Percentiles rank a stretch among this genome's conserved stretches.
phyloP scores from a whole-genome alignment of 2,797 vertebrate species.

The Phyllotis vaccarum region DNA sequence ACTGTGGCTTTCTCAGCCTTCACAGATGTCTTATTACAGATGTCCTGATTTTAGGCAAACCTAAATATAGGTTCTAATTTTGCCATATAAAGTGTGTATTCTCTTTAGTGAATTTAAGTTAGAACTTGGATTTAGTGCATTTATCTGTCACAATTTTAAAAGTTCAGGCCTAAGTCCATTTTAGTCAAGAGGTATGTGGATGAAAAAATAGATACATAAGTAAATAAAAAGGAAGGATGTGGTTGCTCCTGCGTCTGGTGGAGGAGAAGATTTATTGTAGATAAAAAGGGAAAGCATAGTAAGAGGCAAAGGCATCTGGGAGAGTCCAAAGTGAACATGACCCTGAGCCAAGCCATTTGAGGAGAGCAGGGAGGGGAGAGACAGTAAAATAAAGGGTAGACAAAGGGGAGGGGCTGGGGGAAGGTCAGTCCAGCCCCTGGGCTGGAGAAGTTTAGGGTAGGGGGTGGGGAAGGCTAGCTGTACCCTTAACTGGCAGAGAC shows the following conservation, averaged over 20 bases:
- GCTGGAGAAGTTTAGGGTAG: background rate
- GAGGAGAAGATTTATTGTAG: background rate
- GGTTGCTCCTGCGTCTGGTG: background rate
- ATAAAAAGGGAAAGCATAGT: background rate
- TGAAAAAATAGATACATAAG: background rate
- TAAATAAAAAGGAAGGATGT: background rate
- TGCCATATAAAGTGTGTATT: slow-evolving; percentile 22
- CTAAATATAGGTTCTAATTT: slow-evolving; percentile 49
- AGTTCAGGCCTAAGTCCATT: slow-evolving; percentile 18
- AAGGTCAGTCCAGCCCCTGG: background rate
- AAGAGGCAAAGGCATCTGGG: background rate
- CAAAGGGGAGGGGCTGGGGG: background rate
- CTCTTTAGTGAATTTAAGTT: slow-evolving; percentile 51
- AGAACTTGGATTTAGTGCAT: slow-evolving; percentile 1
- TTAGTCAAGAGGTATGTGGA: background rate
- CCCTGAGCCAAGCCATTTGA: background rate
- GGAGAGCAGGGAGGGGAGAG: background rate
- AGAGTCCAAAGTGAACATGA: background rate
- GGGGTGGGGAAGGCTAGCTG: background rate
- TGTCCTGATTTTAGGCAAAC: slow-evolving; percentile 57
- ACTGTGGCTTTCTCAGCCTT: slow-evolving; percentile 33
- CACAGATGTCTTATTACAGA: slow-evolving; percentile 29
- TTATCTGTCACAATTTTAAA: slow-evolving; percentile 17
- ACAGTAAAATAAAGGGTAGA: background rate
- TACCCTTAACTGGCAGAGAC: background rate